Percentiles rank a stretch among this genome's conserved stretches.
phyloP scores from a whole-genome alignment of 2,797 vertebrate species.

The Galago senegalensis region DNA sequence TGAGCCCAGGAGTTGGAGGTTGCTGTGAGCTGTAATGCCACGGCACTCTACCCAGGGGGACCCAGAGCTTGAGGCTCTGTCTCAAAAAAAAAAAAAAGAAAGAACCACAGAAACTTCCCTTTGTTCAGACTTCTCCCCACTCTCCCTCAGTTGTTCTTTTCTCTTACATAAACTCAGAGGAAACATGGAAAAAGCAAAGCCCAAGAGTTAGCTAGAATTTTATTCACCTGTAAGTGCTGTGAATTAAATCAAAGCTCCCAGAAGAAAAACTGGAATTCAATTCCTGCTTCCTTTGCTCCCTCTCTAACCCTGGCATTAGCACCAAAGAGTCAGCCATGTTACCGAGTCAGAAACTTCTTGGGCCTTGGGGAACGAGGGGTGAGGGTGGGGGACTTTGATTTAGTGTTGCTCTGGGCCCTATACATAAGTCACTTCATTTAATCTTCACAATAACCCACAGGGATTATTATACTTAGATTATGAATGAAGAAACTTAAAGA shows the following conservation, averaged over 20 bases:
- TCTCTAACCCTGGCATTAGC: background rate
- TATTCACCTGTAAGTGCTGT: background rate
- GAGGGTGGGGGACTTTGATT: background rate
- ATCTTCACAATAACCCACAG: background rate
- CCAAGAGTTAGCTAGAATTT: background rate
- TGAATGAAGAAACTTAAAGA: slow-evolving; percentile 11
- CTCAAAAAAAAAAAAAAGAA: background rate
- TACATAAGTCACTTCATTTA: background rate
- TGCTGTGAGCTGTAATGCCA: too few relatives aligned
- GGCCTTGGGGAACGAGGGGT: background rate
- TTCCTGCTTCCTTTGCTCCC: background rate
- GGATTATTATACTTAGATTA: slow-evolving; percentile 24
- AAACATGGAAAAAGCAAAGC: slow-evolving; percentile 38
- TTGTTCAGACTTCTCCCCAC: slow-evolving; percentile 13
- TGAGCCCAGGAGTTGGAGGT: too few relatives aligned
- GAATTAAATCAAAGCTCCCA: background rate
- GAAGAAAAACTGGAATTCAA: slow-evolving; percentile 49
- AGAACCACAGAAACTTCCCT: background rate
- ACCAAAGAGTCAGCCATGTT: background rate
- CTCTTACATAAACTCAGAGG: slow-evolving; percentile 43
- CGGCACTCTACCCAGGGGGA: too few relatives aligned
- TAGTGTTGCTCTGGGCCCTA: background rate
- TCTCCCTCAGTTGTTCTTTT: background rate
- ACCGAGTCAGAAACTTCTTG: background rate
- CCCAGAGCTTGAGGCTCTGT: too few relatives aligned